A percentile compares a stretch with the other conserved stretches of the same genome.
These are phyloP conservation scores for Cynodonichthys magdalenae DNA, from an alignment of 2,797 vertebrate genomes.

Conservation along the genomic window DNA sequence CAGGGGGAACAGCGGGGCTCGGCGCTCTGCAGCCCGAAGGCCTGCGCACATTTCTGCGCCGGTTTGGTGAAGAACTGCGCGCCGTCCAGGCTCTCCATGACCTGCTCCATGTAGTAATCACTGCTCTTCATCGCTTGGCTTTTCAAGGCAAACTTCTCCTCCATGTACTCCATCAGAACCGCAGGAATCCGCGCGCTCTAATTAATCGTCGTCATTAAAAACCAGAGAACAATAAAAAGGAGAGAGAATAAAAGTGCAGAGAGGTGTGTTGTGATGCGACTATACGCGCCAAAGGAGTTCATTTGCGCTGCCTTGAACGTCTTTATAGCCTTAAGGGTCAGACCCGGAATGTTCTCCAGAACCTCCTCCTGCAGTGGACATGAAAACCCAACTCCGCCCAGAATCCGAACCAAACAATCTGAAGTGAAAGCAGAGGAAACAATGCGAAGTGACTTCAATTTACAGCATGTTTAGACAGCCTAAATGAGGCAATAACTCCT, in stretches of 20 bases:
- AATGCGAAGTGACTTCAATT: conserved; percentile 61
- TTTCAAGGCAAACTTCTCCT: conserved; percentile 94
- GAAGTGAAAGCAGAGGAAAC: conserved; percentile 49
- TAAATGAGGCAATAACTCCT: conserved; percentile 34
- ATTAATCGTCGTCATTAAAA: conserved; percentile 60
- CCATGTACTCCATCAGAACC: conserved; percentile 96
- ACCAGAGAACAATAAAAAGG: not conserved
- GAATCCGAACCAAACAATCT: conserved; percentile 54
- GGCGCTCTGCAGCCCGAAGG: conserved; percentile 87
- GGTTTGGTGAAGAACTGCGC: conserved; percentile 93
- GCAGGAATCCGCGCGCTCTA: conserved; percentile 40
- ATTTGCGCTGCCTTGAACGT: conserved; percentile 85
- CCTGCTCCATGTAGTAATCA: conserved; percentile 96
- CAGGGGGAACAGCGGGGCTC: conserved; percentile 90
- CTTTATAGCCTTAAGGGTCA: conserved; percentile 88
- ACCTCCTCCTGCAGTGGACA: conserved; percentile 15
- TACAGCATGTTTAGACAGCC: conserved; percentile 52
- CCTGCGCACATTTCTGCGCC: conserved; percentile 88
- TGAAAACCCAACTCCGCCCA: conserved; percentile 82
- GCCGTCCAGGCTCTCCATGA: conserved; percentile 95
- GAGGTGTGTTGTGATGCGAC: conserved; percentile 35
- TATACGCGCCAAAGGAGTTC: conserved; percentile 68
- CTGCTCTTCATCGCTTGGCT: conserved; percentile 86
- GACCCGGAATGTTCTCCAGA: conserved; percentile 73
- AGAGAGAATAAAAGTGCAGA: conserved; percentile 10